Percentiles rank a stretch among this genome's conserved stretches.
phyloP scores from a whole-genome alignment of 2,113 vertebrate genomes.

The Leucopsar rothschildi region DNA sequence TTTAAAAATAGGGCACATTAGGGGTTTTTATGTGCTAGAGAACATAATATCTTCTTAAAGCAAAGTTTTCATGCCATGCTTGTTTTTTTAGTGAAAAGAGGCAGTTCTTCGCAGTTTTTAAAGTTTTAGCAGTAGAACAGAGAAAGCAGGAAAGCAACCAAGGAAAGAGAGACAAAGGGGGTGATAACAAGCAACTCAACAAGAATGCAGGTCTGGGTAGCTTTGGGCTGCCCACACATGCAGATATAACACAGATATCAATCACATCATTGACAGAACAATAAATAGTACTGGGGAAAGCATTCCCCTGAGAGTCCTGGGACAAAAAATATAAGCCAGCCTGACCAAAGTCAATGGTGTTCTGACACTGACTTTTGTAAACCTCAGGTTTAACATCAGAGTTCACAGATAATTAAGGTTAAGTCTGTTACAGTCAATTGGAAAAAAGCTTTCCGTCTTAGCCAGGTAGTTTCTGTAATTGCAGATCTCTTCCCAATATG shows the following conservation, averaged over 20 bases:
- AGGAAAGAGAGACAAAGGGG: background rate
- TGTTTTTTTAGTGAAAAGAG: background rate
- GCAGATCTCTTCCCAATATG: background rate
- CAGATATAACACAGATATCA: background rate
- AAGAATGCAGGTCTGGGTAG: background rate
- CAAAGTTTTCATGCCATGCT: background rate
- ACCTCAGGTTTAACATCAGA: background rate
- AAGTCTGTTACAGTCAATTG: background rate
- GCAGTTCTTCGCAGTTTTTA: background rate
- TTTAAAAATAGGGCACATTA: slow-evolving; percentile 2
- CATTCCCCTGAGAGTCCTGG: background rate
- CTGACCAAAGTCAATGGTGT: background rate
- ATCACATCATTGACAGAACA: background rate
- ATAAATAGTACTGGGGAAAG: background rate
- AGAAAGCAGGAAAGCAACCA: background rate
- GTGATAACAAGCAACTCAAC: background rate
- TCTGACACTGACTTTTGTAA: background rate
- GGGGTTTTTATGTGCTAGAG: background rate
- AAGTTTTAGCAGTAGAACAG: background rate
- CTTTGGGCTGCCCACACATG: background rate
- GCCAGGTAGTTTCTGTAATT: background rate
- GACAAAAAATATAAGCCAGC: background rate
- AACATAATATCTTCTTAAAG: background rate
- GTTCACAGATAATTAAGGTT: background rate
- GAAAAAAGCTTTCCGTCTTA: background rate